phyloP scores from a whole-genome alignment of 1,140 invertebrate genomes.

The Lepidostoma basale region DNA sequence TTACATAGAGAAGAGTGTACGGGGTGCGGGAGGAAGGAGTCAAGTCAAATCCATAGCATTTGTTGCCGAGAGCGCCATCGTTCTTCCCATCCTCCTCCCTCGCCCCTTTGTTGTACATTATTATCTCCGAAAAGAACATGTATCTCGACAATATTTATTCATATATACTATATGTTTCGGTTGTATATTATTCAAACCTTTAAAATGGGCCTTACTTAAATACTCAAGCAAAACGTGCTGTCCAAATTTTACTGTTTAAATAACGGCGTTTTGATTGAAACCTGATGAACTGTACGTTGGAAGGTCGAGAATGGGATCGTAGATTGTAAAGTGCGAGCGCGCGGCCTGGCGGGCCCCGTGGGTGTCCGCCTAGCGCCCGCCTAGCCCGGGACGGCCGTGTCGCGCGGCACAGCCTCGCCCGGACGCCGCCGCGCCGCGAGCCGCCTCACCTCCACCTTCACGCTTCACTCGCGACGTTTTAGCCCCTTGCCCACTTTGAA shows the following conservation, averaged over 20 bases:
- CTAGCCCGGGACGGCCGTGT: not conserved
- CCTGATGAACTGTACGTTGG: constrained; percentile 25
- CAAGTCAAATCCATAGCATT: not conserved
- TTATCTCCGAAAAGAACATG: constrained; percentile 53
- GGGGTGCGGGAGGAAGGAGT: constrained; percentile 9
- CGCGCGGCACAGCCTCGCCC: not conserved
- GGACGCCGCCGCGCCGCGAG: not conserved
- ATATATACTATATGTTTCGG: constrained; percentile 54
- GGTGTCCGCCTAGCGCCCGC: not conserved
- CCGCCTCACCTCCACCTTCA: not conserved
- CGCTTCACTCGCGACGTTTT: constrained; percentile 29
- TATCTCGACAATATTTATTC: constrained; percentile 61
- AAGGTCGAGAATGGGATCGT: constrained; percentile 19
- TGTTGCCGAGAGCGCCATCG: no score
- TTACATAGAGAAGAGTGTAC: constrained; percentile 30
- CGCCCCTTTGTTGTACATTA: constrained; percentile 31
- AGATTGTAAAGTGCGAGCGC: not conserved
- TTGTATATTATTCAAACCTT: constrained; percentile 55
- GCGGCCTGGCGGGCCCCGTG: not conserved
- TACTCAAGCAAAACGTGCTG: constrained; percentile 54
- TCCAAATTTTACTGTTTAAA: constrained; percentile 53
- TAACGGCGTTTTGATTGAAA: constrained; percentile 41
- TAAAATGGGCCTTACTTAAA: constrained; percentile 62
- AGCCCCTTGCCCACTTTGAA: constrained; percentile 44
- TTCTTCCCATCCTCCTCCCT: not conserved